Percentiles rank a stretch among this genome's conserved stretches.
These are phyloP conservation scores for Drosophila ercepeae DNA, from an alignment of 1,140 invertebrate genomes.

Conservation along the genomic window DNA sequence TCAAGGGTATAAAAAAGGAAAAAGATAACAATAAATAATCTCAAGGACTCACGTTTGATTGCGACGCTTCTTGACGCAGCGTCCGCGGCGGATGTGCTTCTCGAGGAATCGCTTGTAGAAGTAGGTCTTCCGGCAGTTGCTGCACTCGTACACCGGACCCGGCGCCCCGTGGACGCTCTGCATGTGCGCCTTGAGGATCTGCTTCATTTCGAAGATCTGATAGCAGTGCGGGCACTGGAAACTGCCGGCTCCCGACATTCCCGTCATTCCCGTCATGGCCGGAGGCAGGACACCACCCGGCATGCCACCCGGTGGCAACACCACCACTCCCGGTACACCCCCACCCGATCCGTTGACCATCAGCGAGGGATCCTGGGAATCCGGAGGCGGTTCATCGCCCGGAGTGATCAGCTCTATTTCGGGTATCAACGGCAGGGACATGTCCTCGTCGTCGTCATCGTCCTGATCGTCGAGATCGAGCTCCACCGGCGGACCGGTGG, in stretches of 20 bases:
- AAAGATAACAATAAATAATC: neutral
- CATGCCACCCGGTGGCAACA: too few relatives aligned
- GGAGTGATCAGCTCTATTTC: slow-evolving; percentile 80
- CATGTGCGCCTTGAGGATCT: slow-evolving; percentile 81
- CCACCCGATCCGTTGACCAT: slow-evolving; percentile 18
- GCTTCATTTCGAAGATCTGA: slow-evolving; percentile 78
- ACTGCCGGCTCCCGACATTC: slow-evolving; percentile 41
- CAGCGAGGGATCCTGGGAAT: slow-evolving; percentile 12
- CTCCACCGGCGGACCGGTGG: slow-evolving; percentile 10
- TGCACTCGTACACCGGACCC: slow-evolving; percentile 79
- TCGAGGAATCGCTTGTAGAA: slow-evolving; percentile 82
- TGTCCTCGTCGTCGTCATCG: slow-evolving; percentile 71
- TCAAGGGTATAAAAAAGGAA: too few relatives aligned
- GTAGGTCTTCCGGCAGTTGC: slow-evolving; percentile 80
- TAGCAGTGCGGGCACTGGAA: slow-evolving; percentile 80
- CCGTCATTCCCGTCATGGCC: slow-evolving; percentile 5
- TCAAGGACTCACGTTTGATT: slow-evolving; percentile 78
- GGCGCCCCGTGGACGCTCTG: slow-evolving; percentile 76
- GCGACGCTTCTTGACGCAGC: slow-evolving; percentile 81
- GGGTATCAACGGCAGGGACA: slow-evolving; percentile 74
- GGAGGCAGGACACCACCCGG: neutral
- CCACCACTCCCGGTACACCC: neutral
- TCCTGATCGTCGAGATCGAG: slow-evolving; percentile 46
- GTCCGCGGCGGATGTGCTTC: slow-evolving; percentile 79
- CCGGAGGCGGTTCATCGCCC: slow-evolving; percentile 51